These are phyloP conservation scores for Hylomyscus alleni DNA, from an alignment of 2,797 vertebrate species.

Conservation along the genomic window DNA sequence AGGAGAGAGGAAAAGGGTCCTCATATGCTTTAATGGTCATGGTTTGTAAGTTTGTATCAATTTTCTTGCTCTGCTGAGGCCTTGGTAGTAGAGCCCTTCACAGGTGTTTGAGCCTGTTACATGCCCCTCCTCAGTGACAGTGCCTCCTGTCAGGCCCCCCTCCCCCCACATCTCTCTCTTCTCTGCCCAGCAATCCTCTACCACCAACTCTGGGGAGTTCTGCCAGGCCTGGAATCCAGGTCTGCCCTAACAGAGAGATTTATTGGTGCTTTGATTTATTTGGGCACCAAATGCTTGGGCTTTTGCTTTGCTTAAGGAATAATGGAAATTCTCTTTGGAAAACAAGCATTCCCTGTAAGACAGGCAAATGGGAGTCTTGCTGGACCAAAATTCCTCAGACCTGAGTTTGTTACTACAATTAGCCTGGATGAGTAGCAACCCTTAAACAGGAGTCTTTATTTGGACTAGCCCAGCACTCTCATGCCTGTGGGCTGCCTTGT, in stretches of 20 bases:
- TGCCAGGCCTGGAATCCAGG: not conserved
- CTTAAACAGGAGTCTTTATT: not conserved
- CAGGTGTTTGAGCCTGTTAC: not conserved
- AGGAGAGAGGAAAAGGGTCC: not conserved
- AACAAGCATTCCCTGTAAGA: slow-evolving; percentile 13
- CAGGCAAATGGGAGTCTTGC: not conserved
- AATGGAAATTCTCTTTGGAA: slow-evolving; percentile 49
- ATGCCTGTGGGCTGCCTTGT: not conserved
- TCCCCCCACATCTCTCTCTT: not conserved
- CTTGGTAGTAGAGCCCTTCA: not conserved
- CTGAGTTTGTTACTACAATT: slow-evolving; percentile 35
- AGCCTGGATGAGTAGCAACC: not conserved
- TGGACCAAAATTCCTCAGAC: not conserved
- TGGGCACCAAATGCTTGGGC: not conserved
- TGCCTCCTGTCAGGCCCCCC: not conserved
- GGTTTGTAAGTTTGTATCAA: not conserved
- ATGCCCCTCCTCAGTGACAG: rapidly evolving
- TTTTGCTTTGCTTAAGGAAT: slow-evolving; percentile 28
- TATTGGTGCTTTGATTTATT: not conserved
- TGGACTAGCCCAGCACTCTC: not conserved
- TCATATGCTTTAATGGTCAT: not conserved
- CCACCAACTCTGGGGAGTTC: not conserved
- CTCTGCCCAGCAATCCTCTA: not conserved
- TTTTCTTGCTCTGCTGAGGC: not conserved
- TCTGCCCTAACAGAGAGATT: not conserved